Evolutionary conservation across 2,888 invertebrate genomes (phyloP), one percentile per base, ranked within the genome.

Genomic region (Mythimna pallens): DNA sequence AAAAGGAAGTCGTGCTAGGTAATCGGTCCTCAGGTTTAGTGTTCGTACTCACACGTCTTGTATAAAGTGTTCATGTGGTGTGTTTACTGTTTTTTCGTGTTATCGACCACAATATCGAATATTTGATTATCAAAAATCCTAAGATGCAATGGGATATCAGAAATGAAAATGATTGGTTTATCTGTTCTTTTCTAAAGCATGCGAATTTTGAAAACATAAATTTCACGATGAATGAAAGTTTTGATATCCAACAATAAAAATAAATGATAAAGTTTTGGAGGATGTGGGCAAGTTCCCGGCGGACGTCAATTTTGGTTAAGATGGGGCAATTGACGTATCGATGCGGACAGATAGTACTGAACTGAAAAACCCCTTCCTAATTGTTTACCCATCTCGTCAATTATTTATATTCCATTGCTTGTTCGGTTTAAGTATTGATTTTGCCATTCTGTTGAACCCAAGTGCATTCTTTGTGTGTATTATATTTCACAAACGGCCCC

Each of bases 1-100:
- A 97, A 92, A 97, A 97, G 93, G 98, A 98, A 95, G 96, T 98
- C 76, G 94, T 98, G 86, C 95, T 98, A 89, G 98, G 98, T 98
- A 97, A 94, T 96, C 80, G 80, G 65, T 70, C 64, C 65, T 72
- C 71, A 72, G 71, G 69, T 65, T 81, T 70, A 75, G 78, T 84
- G 84, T 85, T 75, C 73, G 66, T 86, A 71, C 74, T 65, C 82
- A 81, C 82, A 73, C 76, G 65, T 79, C 59, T 80, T 70, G 71
- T 83, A 69, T 73, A 72, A 66, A 70, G 70, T 71, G 69, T 77
- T 65, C 10, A 57, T 78, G 80, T 75, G 70, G 65, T 66, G 78
- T 84, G 73, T 72, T 70, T 70, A 74, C 70, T 82, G 71, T 80
- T 54, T 50, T 40, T 77, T 58, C 64, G 66, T 84, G 63, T 52